Evolutionary conservation across 2,888 invertebrate genomes (phyloP).

Genomic region (Cheilosia urbana): DNA sequence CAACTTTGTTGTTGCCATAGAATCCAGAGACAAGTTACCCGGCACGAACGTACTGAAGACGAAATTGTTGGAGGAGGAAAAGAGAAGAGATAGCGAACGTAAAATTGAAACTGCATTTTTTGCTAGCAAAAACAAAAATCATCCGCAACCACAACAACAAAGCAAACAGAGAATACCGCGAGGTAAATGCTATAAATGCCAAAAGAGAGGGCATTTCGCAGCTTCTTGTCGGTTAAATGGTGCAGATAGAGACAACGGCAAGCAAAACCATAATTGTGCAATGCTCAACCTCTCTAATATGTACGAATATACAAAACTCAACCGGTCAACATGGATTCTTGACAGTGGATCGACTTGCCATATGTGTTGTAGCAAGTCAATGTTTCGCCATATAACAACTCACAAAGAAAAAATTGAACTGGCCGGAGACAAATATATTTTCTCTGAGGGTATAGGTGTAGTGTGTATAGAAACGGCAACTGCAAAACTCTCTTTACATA

Average conservation of each 20-base stretch:
- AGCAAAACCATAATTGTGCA: too few relatives aligned
- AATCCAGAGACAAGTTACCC: slow-evolving; percentile 30
- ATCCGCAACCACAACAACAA: too few relatives aligned
- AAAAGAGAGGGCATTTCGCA: too few relatives aligned
- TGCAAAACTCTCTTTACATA: slow-evolving; percentile 6
- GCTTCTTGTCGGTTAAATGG: too few relatives aligned
- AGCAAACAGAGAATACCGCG: too few relatives aligned
- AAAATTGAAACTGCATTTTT: background rate
- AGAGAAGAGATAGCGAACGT: slow-evolving; percentile 38
- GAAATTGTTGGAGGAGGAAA: slow-evolving; percentile 55
- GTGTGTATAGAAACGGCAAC: slow-evolving; percentile 10
- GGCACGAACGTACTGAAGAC: slow-evolving; percentile 24
- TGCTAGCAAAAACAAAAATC: too few relatives aligned
- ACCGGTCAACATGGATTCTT: slow-evolving; percentile 6
- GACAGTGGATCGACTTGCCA: slow-evolving; percentile 30
- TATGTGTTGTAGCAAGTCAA: slow-evolving; percentile 13
- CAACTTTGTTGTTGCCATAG: slow-evolving; percentile 38
- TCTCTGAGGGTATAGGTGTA: slow-evolving; percentile 19
- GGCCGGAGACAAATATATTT: slow-evolving; percentile 7
- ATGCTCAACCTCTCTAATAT: too few relatives aligned
- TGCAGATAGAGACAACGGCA: too few relatives aligned
- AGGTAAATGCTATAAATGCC: too few relatives aligned
- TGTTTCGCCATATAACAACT: slow-evolving; percentile 4
- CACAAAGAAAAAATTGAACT: slow-evolving; percentile 23
- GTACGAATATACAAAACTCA: too few relatives aligned